Conservation (phyloP, 1,140 invertebrate species). For the Zelostemma sp. region DNA sequence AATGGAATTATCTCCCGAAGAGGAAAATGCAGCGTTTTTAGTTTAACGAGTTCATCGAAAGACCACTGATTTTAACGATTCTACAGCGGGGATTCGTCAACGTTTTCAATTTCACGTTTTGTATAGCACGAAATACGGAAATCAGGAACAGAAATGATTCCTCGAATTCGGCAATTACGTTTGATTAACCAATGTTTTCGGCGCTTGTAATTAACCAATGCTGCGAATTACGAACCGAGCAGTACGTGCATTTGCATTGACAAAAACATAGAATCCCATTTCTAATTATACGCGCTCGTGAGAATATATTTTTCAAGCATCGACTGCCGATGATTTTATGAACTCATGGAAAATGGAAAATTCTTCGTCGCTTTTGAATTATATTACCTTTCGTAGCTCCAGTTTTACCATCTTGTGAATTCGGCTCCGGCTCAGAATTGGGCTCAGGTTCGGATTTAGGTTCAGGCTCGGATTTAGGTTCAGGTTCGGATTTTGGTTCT, state of each 20-base stretch:
- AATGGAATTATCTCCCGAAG: too few species aligned
- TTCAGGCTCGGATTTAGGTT: constrained; percentile 67
- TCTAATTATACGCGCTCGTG: neutral
- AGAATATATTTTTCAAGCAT: neutral
- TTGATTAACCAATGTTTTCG: too few species aligned
- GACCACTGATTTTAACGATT: too few species aligned
- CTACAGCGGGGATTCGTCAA: too few species aligned
- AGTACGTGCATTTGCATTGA: neutral
- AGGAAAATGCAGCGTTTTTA: too few species aligned
- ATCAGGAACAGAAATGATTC: too few species aligned
- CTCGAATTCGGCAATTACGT: too few species aligned
- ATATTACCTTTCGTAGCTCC: constrained; percentile 58
- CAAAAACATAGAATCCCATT: neutral
- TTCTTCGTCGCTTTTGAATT: neutral
- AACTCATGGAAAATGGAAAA: neutral
- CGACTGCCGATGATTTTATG: neutral
- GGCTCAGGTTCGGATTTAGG: constrained; percentile 67
- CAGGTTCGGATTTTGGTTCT: constrained; percentile 64
- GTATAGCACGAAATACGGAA: too few species aligned
- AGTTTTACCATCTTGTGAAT: constrained; percentile 65
- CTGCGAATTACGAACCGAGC: neutral
- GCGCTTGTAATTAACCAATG: too few species aligned
- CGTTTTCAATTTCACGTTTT: too few species aligned
- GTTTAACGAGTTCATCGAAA: too few species aligned
- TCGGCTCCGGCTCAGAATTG: constrained; percentile 64